Conservation (phyloP, 2,888 invertebrate species). For the Mythimna pallens region DNA sequence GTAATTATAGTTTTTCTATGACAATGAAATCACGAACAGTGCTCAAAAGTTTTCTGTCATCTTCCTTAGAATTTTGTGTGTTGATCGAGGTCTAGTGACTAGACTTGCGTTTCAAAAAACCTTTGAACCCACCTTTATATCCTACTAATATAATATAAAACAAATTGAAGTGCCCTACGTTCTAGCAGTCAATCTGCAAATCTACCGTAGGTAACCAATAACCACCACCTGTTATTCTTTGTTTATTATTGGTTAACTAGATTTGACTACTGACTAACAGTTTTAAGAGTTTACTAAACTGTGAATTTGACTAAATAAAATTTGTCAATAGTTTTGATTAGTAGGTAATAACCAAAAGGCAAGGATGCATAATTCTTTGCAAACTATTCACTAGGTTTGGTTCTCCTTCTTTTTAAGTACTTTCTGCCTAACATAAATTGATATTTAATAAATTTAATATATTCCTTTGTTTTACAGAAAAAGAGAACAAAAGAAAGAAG, state of each 20-base stretch:
- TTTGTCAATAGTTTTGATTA: not conserved
- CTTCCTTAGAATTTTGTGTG: not conserved
- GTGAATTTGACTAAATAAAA: not conserved
- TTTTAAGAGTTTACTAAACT: not conserved
- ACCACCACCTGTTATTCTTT: not conserved
- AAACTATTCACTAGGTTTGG: not conserved
- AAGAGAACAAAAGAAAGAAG: constrained; percentile 77
- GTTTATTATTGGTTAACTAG: not conserved
- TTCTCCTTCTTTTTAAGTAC: not conserved
- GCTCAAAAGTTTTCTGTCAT: not conserved
- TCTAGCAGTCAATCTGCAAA: not conserved
- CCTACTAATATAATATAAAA: not conserved
- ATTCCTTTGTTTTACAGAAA: constrained; percentile 72
- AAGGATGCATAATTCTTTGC: not conserved
- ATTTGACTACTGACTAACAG: not conserved
- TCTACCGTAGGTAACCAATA: not conserved
- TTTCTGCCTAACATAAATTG: too few relatives aligned
- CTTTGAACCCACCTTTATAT: not conserved
- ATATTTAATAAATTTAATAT: too few relatives aligned
- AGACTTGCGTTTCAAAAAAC: too few relatives aligned
- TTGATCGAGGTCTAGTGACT: not conserved
- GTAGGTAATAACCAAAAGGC: not conserved
- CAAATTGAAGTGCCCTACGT: not conserved
- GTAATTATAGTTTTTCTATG: not conserved
- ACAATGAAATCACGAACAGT: not conserved